A percentile compares a stretch with the other conserved stretches of the same genome.
Conservation (phyloP, 2,797 vertebrate genomes). For the Distichodus sexfasciatus region DNA sequence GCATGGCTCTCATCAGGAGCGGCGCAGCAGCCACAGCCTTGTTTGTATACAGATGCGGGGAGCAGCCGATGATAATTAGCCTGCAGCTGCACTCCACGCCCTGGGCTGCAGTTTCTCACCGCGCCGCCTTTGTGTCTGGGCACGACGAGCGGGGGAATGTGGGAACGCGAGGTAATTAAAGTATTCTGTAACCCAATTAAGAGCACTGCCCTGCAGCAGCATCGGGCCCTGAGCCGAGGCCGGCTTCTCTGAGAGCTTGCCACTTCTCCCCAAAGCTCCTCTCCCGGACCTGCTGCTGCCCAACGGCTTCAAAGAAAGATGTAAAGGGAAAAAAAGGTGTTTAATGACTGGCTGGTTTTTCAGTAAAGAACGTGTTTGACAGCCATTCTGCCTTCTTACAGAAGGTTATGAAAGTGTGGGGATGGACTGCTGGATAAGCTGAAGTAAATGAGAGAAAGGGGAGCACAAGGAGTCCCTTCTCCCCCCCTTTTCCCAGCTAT, state of each 20-base stretch:
- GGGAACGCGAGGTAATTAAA: constrained; percentile 75
- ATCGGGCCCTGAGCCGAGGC: constrained; percentile 4
- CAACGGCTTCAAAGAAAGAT: constrained; percentile 17
- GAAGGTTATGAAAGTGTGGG: constrained; percentile 48
- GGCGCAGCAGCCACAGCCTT: constrained; percentile 76
- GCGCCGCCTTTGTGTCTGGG: constrained; percentile 60
- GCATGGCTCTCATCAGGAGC: constrained; percentile 66
- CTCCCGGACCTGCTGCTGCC: constrained; percentile 19
- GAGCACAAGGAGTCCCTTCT: constrained; percentile 53
- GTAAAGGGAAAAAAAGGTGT: constrained; percentile 8
- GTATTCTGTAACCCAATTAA: constrained; percentile 76
- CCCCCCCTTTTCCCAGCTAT: constrained; percentile 60
- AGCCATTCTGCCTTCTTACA: constrained; percentile 39
- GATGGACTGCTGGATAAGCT: constrained; percentile 52
- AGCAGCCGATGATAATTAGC: constrained; percentile 73
- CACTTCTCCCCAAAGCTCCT: not conserved
- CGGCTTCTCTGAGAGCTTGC: constrained; percentile 3
- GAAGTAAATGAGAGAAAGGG: constrained; percentile 67
- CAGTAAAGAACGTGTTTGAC: constrained; percentile 44
- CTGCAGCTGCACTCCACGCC: constrained; percentile 69
- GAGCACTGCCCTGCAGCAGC: constrained; percentile 43
- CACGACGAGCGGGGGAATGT: constrained; percentile 64
- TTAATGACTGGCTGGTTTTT: constrained; percentile 30
- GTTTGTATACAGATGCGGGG: constrained; percentile 79
- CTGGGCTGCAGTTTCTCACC: constrained; percentile 48